Conservation (phyloP, 1,140 invertebrate species). For the Drosophila truncata region DNA sequence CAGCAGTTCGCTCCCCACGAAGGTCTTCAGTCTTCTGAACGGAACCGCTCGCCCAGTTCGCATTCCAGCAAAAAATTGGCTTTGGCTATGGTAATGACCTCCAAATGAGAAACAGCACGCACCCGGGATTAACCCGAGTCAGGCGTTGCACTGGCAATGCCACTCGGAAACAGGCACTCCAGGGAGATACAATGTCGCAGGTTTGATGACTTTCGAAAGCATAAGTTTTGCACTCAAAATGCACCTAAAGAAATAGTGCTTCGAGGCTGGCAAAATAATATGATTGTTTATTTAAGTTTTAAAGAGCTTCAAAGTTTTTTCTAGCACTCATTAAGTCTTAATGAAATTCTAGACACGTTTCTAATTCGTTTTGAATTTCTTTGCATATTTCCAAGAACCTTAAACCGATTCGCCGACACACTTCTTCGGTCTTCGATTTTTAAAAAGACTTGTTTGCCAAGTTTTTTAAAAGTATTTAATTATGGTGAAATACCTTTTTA, state of each 20-base stretch:
- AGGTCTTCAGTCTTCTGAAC: conserved; percentile 54
- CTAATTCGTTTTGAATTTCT: neutral
- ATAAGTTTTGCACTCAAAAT: conserved; percentile 8
- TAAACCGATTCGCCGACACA: neutral
- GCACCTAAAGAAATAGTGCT: conserved; percentile 5
- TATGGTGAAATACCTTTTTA: neutral
- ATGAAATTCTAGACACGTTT: neutral
- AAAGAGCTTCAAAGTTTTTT: neutral
- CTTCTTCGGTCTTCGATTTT: neutral
- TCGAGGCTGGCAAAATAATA: neutral
- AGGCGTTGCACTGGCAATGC: conserved; percentile 10
- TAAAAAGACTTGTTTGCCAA: neutral
- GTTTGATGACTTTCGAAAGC: neutral
- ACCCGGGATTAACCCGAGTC: conserved; percentile 56
- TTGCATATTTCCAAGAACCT: neutral
- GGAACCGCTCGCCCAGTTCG: neutral
- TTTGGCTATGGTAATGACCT: conserved; percentile 70
- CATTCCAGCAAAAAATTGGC: neutral
- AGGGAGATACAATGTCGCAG: conserved; percentile 8
- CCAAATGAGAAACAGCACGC: conserved; percentile 56
- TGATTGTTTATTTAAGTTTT: neutral
- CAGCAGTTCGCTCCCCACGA: conserved; percentile 34
- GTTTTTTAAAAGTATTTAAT: neutral
- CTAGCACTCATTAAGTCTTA: neutral
- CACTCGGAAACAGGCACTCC: neutral